Conservation (phyloP, 2,113 vertebrate genomes). For the Mungos mungo region DNA sequence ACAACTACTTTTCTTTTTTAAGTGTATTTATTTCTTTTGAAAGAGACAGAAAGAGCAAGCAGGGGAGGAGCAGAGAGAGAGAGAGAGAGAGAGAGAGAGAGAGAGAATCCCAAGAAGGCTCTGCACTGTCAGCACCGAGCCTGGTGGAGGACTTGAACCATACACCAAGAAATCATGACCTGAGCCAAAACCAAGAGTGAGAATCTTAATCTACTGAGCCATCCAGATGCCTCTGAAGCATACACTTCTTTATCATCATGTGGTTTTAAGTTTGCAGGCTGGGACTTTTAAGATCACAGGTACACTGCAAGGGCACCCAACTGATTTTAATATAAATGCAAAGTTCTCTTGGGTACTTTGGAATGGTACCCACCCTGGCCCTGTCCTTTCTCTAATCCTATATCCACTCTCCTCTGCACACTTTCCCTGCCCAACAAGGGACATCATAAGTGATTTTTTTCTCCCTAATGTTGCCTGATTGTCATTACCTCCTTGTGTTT, state of each 20-base stretch:
- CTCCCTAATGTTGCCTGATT: accelerated
- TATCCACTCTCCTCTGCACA: background rate
- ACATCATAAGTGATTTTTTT: background rate
- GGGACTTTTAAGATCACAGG: background rate
- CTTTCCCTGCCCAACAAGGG: accelerated
- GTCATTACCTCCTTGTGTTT: background rate
- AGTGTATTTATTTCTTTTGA: too few species aligned
- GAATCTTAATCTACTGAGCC: too few species aligned
- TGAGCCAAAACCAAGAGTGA: too few species aligned
- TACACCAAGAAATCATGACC: too few species aligned
- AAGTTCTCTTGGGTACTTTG: background rate
- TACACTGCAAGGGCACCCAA: accelerated
- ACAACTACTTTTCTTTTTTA: background rate
- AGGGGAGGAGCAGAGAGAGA: too few species aligned
- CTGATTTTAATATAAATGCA: background rate
- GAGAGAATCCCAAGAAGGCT: too few species aligned
- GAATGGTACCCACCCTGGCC: too few species aligned
- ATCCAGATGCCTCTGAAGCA: background rate
- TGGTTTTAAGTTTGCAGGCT: background rate
- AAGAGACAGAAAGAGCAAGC: too few species aligned
- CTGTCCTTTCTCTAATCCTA: background rate
- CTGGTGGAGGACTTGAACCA: too few species aligned
- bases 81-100: too few species aligned
- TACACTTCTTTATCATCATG: accelerated
- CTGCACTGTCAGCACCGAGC: too few species aligned